Evolutionary conservation across 1,140 invertebrate genomes (phyloP), one percentile per base, ranked within the genome.

Genomic region (Dendrolimus kikuchii): DNA sequence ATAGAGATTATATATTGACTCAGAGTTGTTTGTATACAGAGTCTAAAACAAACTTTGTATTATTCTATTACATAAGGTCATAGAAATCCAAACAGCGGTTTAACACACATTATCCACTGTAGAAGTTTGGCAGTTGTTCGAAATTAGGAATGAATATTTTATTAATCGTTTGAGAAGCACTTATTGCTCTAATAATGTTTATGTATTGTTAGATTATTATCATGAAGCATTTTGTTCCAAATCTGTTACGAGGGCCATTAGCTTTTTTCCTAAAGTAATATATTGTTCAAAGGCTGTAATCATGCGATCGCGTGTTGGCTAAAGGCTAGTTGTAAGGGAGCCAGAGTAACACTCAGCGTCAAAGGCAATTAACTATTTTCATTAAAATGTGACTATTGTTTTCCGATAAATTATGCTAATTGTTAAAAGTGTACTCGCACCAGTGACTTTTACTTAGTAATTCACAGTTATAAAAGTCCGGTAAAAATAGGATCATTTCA

Each of bases 201-300:
- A 46, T 53, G 43, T 46, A 45, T 38, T 49, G 2, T 41, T 50
- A 55, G 53, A 55, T 55, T 7, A 37, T 7, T 55, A 55, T 55
- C 53, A 40, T 55, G 40, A 47, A 45, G 46, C 53, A 55, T 50
- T 55, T 55, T 55, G 48, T 50, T 49, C 53, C 50, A 55, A 55
- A 55, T 55, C 53, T 55, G 50, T 55, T 55, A 55, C 23, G 23
- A 23, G 53, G 40, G 43, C 53, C 53, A 55, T 55, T 55, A 55
- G 53, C 47, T 40, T 38, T 53, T 55, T 55, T 49, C 49, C 42
- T 50, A 49, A 48, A 55, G 53, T 55, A 55, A 55, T 55, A 55
- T 55, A 49, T 49, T 55, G 53, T 55, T 55, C 53, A 55, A 55
- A 49, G 53, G 53, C 50, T 55, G 47, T 55, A 55, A 55, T 55